These are phyloP conservation scores for Mimas tiliae DNA, from an alignment of 2,888 invertebrate species.

Conservation along the genomic window DNA sequence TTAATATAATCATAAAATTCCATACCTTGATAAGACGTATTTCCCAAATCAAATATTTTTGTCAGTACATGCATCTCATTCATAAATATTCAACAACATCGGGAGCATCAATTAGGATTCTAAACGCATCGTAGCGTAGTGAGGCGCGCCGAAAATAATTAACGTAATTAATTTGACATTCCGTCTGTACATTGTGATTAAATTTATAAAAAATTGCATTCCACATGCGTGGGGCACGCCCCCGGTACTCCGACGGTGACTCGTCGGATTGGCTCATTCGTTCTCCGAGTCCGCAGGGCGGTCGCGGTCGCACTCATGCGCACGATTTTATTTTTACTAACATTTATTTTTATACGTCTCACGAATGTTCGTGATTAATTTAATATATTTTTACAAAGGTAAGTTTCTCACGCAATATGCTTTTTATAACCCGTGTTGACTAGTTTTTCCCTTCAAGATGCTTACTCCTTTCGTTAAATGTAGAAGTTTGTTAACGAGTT, in stretches of 20 bases:
- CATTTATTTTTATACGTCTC: slow-evolving; percentile 58
- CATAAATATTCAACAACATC: slow-evolving; percentile 26
- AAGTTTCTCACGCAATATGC: slow-evolving; percentile 67
- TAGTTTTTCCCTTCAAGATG: slow-evolving; percentile 44
- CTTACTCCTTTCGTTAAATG: slow-evolving; percentile 38
- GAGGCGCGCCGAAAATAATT: slow-evolving; percentile 59
- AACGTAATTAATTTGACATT: slow-evolving; percentile 70
- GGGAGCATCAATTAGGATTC: slow-evolving; percentile 55
- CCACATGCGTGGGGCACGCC: slow-evolving; percentile 54
- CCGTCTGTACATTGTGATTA: slow-evolving; percentile 57
- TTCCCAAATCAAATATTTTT: not conserved
- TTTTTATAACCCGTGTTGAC: slow-evolving; percentile 58
- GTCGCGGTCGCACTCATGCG: slow-evolving; percentile 53
- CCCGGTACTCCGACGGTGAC: slow-evolving; percentile 55
- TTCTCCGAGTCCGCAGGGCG: slow-evolving; percentile 47
- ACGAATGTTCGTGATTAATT: slow-evolving; percentile 76
- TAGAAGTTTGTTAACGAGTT: not conserved
- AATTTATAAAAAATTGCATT: slow-evolving; percentile 62
- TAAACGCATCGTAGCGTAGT: slow-evolving; percentile 42
- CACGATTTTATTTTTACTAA: slow-evolving; percentile 57
- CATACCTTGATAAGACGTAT: not conserved
- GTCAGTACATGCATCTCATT: slow-evolving; percentile 12
- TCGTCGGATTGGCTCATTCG: slow-evolving; percentile 40
- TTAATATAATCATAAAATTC: not conserved
- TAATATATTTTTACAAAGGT: slow-evolving; percentile 72